Conservation (phyloP, 2,797 vertebrate species). For the Heteromormyrus szaboi region DNA sequence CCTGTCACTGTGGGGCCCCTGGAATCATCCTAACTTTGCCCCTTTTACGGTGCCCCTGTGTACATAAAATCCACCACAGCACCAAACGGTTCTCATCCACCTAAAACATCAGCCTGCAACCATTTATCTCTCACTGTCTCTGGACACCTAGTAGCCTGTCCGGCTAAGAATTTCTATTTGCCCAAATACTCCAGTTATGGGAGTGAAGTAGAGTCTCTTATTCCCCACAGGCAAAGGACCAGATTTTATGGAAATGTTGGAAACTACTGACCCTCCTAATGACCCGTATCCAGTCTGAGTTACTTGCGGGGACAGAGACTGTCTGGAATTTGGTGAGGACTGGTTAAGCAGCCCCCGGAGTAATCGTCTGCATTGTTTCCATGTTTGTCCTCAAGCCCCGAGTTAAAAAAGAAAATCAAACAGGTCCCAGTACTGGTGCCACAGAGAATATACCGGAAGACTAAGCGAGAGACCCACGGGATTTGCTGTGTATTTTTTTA, state of each 20-base stretch:
- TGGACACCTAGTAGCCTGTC: not conserved
- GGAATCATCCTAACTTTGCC: not conserved
- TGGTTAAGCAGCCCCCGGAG: not conserved
- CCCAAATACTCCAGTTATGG: not conserved
- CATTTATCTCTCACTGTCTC: not conserved
- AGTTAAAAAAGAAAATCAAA: not conserved
- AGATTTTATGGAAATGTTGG: not conserved
- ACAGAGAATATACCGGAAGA: not conserved
- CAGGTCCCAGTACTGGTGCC: not conserved
- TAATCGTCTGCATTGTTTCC: not conserved
- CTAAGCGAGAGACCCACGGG: not conserved
- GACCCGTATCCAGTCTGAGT: not conserved
- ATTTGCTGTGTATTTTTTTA: not conserved
- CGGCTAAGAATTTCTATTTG: not conserved
- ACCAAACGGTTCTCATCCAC: not conserved
- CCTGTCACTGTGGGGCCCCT: not conserved
- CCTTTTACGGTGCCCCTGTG: not conserved
- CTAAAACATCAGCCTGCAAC: not conserved
- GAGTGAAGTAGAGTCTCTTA: not conserved
- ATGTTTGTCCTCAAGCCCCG: not conserved
- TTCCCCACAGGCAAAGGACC: not conserved
- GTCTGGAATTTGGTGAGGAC: not conserved
- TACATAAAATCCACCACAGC: not conserved
- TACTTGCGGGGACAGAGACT: not conserved
- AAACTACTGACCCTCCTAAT: not conserved